A percentile compares a stretch with the other conserved stretches of the same genome.
Evolutionary conservation across 2,888 invertebrate species (phyloP).

Genomic region (Uloborus plumipes): DNA sequence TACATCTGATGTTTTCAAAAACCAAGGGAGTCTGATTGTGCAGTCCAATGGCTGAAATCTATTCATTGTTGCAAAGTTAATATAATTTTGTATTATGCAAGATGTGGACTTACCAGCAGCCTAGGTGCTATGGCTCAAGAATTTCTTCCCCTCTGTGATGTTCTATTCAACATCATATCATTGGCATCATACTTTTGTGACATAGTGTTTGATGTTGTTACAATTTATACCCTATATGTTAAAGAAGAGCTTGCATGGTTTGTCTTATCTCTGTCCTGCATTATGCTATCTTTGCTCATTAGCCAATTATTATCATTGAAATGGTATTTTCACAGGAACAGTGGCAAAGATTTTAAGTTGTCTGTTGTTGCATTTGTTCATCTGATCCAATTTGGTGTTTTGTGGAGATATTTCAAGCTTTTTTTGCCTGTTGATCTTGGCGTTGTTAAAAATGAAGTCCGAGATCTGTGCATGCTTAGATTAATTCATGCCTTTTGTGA

Average conservation of each 20-base stretch:
- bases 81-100: slow-evolving; percentile 57
- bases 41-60: slow-evolving; percentile 31
- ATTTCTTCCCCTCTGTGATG: slow-evolving; percentile 91
- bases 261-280: slow-evolving; percentile 77
- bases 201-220: slow-evolving; percentile 88
- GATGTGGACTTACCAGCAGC: slow-evolving; percentile 63
- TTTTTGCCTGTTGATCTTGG: slow-evolving; percentile 86
- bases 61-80: slow-evolving; percentile 22
- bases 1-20: too few species aligned
- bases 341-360: slow-evolving; percentile 50
- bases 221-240: slow-evolving; percentile 84
- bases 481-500: slow-evolving; percentile 89
- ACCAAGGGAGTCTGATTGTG: neutral
- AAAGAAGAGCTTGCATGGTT: slow-evolving; percentile 65
- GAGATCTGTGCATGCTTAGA: slow-evolving; percentile 81
- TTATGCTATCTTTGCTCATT: slow-evolving; percentile 81
- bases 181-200: slow-evolving; percentile 91
- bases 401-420: slow-evolving; percentile 82
- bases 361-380: slow-evolving; percentile 76
- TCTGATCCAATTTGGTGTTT: slow-evolving; percentile 72
- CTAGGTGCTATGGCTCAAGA: slow-evolving; percentile 77
- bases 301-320: slow-evolving; percentile 73
- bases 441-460: slow-evolving; percentile 84
- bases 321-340: slow-evolving; percentile 68
- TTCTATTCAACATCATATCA: slow-evolving; percentile 90